A percentile compares a stretch with the other conserved stretches of the same genome.
These are phyloP conservation scores for Danionella dracula DNA, from an alignment of 2,797 vertebrate species.

Conservation along the genomic window DNA sequence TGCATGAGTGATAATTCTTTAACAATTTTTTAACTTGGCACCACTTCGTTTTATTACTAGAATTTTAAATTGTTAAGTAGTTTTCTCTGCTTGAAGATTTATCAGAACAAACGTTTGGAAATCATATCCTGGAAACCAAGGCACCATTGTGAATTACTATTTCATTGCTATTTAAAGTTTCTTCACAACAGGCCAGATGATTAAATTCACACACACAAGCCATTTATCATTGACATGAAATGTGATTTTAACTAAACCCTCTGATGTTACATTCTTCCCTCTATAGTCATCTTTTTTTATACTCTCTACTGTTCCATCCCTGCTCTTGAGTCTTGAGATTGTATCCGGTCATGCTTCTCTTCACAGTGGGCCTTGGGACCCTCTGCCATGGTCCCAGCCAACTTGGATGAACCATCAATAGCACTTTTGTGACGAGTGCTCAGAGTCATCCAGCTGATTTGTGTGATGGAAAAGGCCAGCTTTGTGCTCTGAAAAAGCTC, in stretches of 20 bases:
- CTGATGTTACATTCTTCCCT: constrained; percentile 13
- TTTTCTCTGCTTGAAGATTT: too few relatives aligned
- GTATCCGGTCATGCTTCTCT: constrained; percentile 31
- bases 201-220: not conserved
- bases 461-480: constrained; percentile 33
- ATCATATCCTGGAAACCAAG: too few relatives aligned
- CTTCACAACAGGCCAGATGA: not conserved
- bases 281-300: constrained; percentile 25
- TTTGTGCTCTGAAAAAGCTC: constrained; percentile 43
- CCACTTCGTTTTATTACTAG: too few relatives aligned
- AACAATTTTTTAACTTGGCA: too few relatives aligned
- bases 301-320: constrained; percentile 1
- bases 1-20: too few relatives aligned
- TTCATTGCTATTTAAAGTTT: too few relatives aligned
- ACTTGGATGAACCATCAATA: constrained; percentile 39
- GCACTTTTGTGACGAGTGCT: constrained; percentile 45
- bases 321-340: constrained; percentile 3
- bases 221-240: constrained; percentile 15
- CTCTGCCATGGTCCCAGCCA: constrained; percentile 23
- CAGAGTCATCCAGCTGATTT: constrained; percentile 31
- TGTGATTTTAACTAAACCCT: not conserved
- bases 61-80: too few relatives aligned
- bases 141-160: too few relatives aligned
- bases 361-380: constrained; percentile 14
- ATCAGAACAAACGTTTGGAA: too few relatives aligned